Base-by-base conservation (phyloP, 1,140 invertebrate genomes). In the Leptinotarsa defecta region DNA sequence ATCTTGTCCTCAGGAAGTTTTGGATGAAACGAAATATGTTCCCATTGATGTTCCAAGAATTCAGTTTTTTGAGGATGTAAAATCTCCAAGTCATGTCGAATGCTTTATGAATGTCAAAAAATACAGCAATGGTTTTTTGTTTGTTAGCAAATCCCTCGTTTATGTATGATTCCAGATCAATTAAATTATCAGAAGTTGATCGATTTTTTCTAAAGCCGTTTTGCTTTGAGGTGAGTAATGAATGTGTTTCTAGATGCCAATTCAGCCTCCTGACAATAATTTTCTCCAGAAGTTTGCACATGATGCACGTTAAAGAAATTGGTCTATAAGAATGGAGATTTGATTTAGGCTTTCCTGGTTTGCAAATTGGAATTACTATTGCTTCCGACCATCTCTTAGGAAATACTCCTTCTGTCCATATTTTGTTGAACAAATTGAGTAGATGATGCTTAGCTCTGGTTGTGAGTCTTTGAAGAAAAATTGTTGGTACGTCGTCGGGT, bases 251-350 rank as follows among this genome's bases (percentile, higher is more conserved):
- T 15, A 76, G 64, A 49, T 62, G 62, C 63, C 70, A 68, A 17
- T 13, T 48, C 17, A 76, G 70, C n/a, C 75, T 24, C 24, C 52
- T 24, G 57, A 72, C 67, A 13, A 76, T 24, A 15, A 76, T 76
- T 72, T 65, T 57, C 57, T 76, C 75, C 27, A 76, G 15, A 11
- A 76, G 63, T 76, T 68, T 73, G 24, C 75, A 52, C 70, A 68
- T 68, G 19, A 49, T 49, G 43, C 70, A 72, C 1, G 75, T 73
- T 8, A 76, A 70, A 22, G 62, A 62, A 13, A 76, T 67, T 13
- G 75, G 63, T 22, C 75, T 43, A 34, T 72, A 72, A 8, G 68
- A 71, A 17, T 57, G 49, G 13, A n/a, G 49, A 57, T 15, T n/a
- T 57, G n/a, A 15, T n/a, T 57, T 17, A 13, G 49, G 49, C n/a